These are phyloP conservation scores for Hemicrepidius hirtus DNA, from an alignment of 2,888 invertebrate genomes.

Conservation along the genomic window DNA sequence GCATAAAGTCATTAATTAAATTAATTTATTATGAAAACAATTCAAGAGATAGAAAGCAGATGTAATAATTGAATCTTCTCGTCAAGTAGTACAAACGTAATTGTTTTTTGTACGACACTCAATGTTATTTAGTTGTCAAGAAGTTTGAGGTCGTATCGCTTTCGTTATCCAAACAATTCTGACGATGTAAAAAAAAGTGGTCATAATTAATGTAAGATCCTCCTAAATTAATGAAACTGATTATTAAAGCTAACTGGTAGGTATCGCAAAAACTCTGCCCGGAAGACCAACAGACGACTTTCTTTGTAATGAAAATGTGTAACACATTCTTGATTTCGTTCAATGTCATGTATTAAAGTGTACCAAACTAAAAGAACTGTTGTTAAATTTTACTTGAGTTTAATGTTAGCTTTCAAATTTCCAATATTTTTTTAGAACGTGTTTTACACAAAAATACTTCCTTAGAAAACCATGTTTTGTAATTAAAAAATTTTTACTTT, in stretches of 20 bases:
- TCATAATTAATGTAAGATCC: slow-evolving; percentile 34
- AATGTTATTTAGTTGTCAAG: too few species aligned
- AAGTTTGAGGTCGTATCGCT: slow-evolving; percentile 13
- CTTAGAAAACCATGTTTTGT: background rate
- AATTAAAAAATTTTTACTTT: slow-evolving; percentile 29
- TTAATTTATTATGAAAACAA: too few species aligned
- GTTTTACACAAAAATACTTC: slow-evolving; percentile 7
- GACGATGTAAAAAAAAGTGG: slow-evolving; percentile 34
- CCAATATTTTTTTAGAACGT: slow-evolving; percentile 30
- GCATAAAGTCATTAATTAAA: too few species aligned
- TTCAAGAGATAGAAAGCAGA: too few species aligned
- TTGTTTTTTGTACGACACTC: too few species aligned
- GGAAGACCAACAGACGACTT: slow-evolving; percentile 51
- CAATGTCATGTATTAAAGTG: slow-evolving; percentile 39
- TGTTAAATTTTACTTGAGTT: background rate
- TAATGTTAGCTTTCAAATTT: slow-evolving; percentile 33
- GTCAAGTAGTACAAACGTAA: too few species aligned
- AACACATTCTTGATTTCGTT: slow-evolving; percentile 53
- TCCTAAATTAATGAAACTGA: slow-evolving; percentile 29
- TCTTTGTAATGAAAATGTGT: slow-evolving; percentile 55
- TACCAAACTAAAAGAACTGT: slow-evolving; percentile 24
- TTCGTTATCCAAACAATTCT: slow-evolving; percentile 29
- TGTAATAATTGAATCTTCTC: too few species aligned
- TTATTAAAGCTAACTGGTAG: slow-evolving; percentile 39
- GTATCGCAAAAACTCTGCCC: slow-evolving; percentile 44